Evolutionary conservation across 2,888 invertebrate species (phyloP).

Genomic region (Drosophila peninsularis): DNA sequence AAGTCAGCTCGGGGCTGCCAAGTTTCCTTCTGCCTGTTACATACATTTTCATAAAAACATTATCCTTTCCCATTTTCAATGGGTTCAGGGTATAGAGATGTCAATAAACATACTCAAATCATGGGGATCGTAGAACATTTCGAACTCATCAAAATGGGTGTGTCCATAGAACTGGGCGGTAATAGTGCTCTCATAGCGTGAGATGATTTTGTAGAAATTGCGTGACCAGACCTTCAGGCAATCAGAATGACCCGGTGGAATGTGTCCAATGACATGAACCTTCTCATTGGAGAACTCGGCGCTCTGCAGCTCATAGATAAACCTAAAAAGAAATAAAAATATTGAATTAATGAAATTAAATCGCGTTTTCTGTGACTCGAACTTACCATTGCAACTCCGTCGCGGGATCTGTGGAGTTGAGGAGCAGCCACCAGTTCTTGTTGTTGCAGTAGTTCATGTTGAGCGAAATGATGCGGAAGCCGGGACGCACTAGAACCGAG

Average conservation of each 20-base stretch:
- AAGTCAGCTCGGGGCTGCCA: too few species aligned
- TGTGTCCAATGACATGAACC: conserved; percentile 98
- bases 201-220: conserved; percentile 95
- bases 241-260: conserved; percentile 96
- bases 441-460: conserved; percentile 99
- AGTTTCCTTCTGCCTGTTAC: too few species aligned
- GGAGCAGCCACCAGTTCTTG: conserved; percentile 96
- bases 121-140: conserved; percentile 94
- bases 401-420: conserved; percentile 98
- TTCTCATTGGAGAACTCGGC: conserved; percentile 97
- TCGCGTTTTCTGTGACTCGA: background rate
- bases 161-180: conserved; percentile 97
- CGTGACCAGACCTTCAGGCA: conserved; percentile 98
- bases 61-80: too few species aligned
- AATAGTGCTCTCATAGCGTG: conserved; percentile 94
- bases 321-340: conserved; percentile 60
- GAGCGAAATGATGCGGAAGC: conserved; percentile 95
- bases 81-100: too few species aligned
- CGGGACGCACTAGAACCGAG: conserved; percentile 94
- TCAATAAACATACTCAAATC: conserved; percentile 87
- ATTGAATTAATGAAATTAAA: background rate
- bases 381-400: conserved; percentile 94
- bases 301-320: conserved; percentile 96
- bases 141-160: conserved; percentile 97
- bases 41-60: too few species aligned